Conservation (phyloP, 2,888 invertebrate genomes). For the Megalurothrips usitatus region DNA sequence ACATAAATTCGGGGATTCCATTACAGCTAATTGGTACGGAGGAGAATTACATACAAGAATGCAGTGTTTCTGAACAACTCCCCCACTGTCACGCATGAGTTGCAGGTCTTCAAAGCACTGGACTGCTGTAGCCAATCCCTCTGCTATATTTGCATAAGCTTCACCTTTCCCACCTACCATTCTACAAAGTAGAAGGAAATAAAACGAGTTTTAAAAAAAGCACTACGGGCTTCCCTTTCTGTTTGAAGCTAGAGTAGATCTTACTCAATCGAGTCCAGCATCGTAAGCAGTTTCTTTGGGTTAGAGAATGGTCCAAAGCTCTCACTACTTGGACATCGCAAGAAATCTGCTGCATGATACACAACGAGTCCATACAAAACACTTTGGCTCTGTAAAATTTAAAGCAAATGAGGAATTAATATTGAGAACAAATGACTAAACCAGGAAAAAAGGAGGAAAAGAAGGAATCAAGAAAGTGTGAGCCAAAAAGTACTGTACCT, state of each 20-base stretch:
- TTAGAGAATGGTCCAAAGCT: slow-evolving; percentile 81
- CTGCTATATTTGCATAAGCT: slow-evolving; percentile 81
- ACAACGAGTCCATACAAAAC: slow-evolving; percentile 81
- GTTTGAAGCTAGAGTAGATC: slow-evolving; percentile 42
- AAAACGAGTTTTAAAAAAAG: background rate
- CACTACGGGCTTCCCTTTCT: no score
- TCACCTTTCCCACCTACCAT: slow-evolving; percentile 87
- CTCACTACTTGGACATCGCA: slow-evolving; percentile 71
- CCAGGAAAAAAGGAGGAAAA: background rate
- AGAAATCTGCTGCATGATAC: slow-evolving; percentile 80
- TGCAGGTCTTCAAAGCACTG: slow-evolving; percentile 86
- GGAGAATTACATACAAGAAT: slow-evolving; percentile 86
- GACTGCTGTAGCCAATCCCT: slow-evolving; percentile 81
- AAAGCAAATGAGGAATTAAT: background rate
- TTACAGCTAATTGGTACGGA: slow-evolving; percentile 81
- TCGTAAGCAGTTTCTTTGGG: slow-evolving; percentile 71
- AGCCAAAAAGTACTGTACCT: slow-evolving; percentile 47
- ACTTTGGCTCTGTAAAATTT: slow-evolving; percentile 59
- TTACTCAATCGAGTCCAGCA: slow-evolving; percentile 78
- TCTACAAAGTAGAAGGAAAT: slow-evolving; percentile 47
- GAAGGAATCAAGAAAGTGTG: background rate
- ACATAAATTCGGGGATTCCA: slow-evolving; percentile 61
- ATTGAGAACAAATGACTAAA: no score
- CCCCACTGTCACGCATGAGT: slow-evolving; percentile 49
- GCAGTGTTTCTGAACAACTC: slow-evolving; percentile 64